phyloP scores from a whole-genome alignment of 1,140 invertebrate species.

The Apis florea region DNA sequence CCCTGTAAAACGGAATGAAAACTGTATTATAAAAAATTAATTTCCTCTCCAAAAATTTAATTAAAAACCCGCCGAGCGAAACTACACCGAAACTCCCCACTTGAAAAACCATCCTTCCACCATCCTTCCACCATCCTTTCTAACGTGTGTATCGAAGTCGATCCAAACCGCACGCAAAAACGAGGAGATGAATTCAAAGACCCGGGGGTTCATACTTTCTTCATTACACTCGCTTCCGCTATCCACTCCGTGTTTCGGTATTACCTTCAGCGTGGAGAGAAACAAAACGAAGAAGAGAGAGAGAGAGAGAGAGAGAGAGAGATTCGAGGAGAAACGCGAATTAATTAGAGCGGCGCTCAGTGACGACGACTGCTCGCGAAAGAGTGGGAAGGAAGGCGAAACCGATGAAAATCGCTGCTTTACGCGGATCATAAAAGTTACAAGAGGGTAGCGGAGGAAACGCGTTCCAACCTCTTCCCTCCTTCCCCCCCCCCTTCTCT shows the following conservation, averaged over 20 bases:
- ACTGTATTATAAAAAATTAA: too few species aligned
- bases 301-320: not conserved
- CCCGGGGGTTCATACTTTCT: slow-evolving; percentile 24
- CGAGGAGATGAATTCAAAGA: not conserved
- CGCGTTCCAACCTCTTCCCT: slow-evolving; percentile 45
- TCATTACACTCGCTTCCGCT: slow-evolving; percentile 16
- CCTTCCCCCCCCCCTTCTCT: slow-evolving; percentile 52
- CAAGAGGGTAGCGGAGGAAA: slow-evolving; percentile 63
- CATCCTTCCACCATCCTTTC: too few species aligned
- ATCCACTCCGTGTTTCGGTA: slow-evolving; percentile 34
- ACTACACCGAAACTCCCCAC: too few species aligned
- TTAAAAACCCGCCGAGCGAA: too few species aligned
- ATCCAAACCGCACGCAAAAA: not conserved
- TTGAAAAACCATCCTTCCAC: too few species aligned
- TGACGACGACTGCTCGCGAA: slow-evolving; percentile 26
- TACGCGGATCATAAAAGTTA: slow-evolving; percentile 75
- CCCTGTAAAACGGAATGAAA: too few species aligned
- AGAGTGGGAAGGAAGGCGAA: slow-evolving; percentile 44
- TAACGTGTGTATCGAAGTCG: not conserved
- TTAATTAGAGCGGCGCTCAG: slow-evolving; percentile 61
- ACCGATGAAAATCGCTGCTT: slow-evolving; percentile 66
- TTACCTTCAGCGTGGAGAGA: slow-evolving; percentile 19
- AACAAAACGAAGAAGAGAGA: not conserved
- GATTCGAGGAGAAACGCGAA: slow-evolving; percentile 51
- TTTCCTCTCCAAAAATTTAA: too few species aligned